A percentile compares a stretch with the other conserved stretches of the same genome.
Conservation (phyloP, 2,888 invertebrate species). For the Coenonympha arcania region DNA sequence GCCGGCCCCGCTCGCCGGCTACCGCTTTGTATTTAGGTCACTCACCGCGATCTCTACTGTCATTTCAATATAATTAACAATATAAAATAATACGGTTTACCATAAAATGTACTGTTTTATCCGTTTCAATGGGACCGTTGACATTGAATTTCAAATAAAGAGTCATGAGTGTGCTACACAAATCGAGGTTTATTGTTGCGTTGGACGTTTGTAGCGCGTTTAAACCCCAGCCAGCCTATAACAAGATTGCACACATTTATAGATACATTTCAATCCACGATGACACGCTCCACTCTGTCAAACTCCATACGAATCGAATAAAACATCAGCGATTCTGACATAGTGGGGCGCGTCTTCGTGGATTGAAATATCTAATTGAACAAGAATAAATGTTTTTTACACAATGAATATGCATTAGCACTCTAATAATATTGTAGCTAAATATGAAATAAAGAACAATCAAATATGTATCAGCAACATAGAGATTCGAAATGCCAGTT, state of each 20-base stretch:
- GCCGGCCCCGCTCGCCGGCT: constrained; percentile 35
- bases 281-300: no score
- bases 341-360: no score
- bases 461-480: background rate
- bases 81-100: constrained; percentile 47
- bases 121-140: constrained; percentile 16
- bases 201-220: background rate
- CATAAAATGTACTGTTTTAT: constrained; percentile 33
- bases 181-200: constrained; percentile 1
- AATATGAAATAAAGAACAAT: no score
- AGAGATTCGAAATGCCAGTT: no score
- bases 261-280: no score
- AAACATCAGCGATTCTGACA: no score
- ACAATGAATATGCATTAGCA: no score
- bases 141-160: constrained; percentile 20
- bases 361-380: background rate
- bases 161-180: background rate
- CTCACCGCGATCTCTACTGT: constrained; percentile 68
- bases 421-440: no score
- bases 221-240: background rate
- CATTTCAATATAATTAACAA: constrained; percentile 64
- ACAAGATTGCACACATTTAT: background rate
- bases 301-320: no score
- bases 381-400: background rate
- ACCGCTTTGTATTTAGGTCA: constrained; percentile 72